Percentiles rank a stretch among this genome's conserved stretches.
Evolutionary conservation across 2,113 vertebrate genomes (phyloP).

Genomic region (Chamaetylas fuelleborni): DNA sequence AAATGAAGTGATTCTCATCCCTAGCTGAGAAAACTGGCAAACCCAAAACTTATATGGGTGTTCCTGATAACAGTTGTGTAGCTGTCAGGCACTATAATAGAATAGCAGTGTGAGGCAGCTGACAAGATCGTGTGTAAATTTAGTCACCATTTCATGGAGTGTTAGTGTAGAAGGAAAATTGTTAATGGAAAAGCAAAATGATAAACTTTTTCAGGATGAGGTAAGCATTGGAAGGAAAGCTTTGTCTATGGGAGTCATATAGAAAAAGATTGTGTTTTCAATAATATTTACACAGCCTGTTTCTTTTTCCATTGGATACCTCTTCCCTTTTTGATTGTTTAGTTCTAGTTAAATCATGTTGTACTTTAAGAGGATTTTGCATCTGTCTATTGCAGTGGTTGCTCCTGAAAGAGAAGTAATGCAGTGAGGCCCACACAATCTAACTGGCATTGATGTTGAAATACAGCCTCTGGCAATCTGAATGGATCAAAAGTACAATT

Average conservation of each 20-base stretch:
- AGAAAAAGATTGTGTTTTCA: not conserved
- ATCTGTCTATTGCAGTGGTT: not conserved
- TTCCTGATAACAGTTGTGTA: not conserved
- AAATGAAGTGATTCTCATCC: not conserved
- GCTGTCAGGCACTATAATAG: not conserved
- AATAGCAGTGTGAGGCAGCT: not conserved
- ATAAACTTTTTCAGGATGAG: not conserved
- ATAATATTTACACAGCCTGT: not conserved
- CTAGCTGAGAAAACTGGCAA: not conserved
- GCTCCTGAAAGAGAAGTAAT: not conserved
- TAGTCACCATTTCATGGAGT: not conserved
- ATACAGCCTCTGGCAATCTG: not conserved
- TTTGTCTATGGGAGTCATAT: not conserved
- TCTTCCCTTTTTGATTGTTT: not conserved
- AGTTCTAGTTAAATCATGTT: not conserved
- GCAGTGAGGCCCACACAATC: not conserved
- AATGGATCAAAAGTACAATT: slow-evolving; percentile 21
- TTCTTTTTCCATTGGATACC: not conserved
- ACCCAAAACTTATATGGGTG: not conserved
- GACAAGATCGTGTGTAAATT: not conserved
- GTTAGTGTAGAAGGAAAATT: not conserved
- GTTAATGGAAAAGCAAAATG: not conserved
- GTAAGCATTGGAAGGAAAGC: not conserved
- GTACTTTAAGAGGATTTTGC: not conserved
- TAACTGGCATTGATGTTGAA: not conserved